phyloP scores from a whole-genome alignment of 2,113 vertebrate species.

The Turdus rufiventris region DNA sequence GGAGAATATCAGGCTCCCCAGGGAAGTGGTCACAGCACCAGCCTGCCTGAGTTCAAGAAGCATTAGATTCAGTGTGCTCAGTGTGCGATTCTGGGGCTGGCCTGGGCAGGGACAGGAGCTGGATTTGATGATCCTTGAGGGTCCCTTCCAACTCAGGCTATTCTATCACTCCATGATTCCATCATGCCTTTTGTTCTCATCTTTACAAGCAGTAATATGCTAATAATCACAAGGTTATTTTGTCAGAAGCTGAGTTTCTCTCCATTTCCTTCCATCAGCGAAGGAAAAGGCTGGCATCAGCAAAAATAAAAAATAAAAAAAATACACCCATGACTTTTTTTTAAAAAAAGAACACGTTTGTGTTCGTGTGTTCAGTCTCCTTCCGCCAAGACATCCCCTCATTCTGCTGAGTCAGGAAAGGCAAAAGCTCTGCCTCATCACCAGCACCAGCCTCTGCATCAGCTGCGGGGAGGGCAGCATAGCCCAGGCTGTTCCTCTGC shows the following conservation, averaged over 20 bases:
- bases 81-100: not conserved
- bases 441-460: not conserved
- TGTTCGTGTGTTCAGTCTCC: not conserved
- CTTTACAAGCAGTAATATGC: not conserved
- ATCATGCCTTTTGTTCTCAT: not conserved
- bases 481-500: not conserved
- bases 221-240: not conserved
- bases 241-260: not conserved
- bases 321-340: not conserved
- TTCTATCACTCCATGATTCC: not conserved
- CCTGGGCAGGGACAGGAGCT: not conserved
- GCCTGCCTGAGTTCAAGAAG: not conserved
- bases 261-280: not conserved
- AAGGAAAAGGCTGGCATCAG: constrained; percentile 16
- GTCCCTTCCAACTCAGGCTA: not conserved
- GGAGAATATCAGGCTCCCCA: not conserved
- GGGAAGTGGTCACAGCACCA: not conserved
- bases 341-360: not conserved
- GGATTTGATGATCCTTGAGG: not conserved
- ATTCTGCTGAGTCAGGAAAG: not conserved
- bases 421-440: not conserved
- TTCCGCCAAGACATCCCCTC: not conserved
- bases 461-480: not conserved
- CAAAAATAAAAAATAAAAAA: not conserved
- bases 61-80: not conserved